Evolutionary conservation across 1,140 invertebrate species (phyloP).

Genomic region (Trissolcus basalis): DNA sequence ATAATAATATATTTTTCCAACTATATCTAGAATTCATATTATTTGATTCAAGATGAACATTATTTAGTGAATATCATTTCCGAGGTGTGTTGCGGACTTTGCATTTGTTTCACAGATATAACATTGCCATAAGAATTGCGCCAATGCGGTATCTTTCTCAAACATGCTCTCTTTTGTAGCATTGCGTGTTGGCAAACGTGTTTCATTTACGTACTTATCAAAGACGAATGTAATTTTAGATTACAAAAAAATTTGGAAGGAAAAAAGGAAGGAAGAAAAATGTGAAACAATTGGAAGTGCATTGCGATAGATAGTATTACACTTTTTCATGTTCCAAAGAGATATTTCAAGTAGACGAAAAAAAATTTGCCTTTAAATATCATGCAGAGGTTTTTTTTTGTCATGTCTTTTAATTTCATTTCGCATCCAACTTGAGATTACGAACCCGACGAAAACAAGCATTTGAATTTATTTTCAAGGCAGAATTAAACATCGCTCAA

Average conservation of each 20-base stretch:
- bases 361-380: not conserved
- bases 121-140: conserved; percentile 43
- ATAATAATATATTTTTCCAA: too few relatives aligned
- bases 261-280: not conserved
- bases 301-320: not conserved
- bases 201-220: conserved; percentile 36
- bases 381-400: too few relatives aligned
- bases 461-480: too few relatives aligned
- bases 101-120: conserved; percentile 33
- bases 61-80: too few relatives aligned
- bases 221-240: conserved; percentile 20
- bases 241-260: conserved; percentile 5
- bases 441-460: too few relatives aligned
- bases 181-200: conserved; percentile 44
- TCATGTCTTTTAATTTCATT: not conserved
- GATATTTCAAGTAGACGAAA: too few relatives aligned
- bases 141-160: conserved; percentile 43
- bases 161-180: conserved; percentile 41
- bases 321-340: not conserved
- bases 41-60: too few relatives aligned
- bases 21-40: too few relatives aligned
- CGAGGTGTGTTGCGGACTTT: conserved; percentile 6
- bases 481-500: conserved; percentile 8
- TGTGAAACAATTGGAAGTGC: conserved; percentile 1
- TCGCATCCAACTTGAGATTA: too few relatives aligned